Evolutionary conservation across 2,113 vertebrate species (phyloP), one percentile per base, ranked within the genome.

Genomic region (Toxotes jaculatrix): DNA sequence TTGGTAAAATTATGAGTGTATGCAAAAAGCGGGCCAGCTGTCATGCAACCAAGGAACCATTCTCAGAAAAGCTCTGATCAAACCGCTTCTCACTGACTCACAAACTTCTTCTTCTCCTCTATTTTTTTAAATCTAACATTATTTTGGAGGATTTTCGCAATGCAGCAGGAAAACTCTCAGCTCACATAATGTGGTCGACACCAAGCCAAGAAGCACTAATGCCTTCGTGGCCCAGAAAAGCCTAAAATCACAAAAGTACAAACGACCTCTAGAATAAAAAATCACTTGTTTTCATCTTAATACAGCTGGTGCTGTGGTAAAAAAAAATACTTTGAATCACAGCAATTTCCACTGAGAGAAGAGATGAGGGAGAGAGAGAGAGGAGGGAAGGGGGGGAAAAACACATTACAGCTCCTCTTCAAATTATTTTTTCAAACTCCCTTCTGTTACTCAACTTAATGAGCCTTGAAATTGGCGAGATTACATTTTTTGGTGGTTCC

Each of bases 391-490:
- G 47, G 16, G 40, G 49, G 21, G 53, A 57, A 62, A 74, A 79
- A 80, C 19, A 80, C 61, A 83, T 87, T 78, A 73, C 42, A 66
- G 62, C 56, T 77, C 47, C 47, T 68, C 65, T 74, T 71, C 49
- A 86, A 84, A 87, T 84, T 40, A 83, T 89, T 88, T 87, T 85
- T 80, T 86, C 67, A 83, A 91, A 82, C 70, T 80, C 65, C 42
- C 60, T 4, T 90, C 80, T 89, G 88, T 92, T 85, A 84, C 71
- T 75, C 86, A 70, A 87, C 49, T 78, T 92, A 93, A 94, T 94
- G 92, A 92, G 88, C 87, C 88, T 53, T 91, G 85, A 92, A 94
- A 94, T 92, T 90, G 89, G 80, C 13, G 11, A 87, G 84, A 91
- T 92, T 87, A 87, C 56, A 78, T 85, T 84, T 87, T 87, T 77